These are phyloP conservation scores for Ormia ochracea DNA, from an alignment of 2,888 invertebrate species.

Conservation along the genomic window DNA sequence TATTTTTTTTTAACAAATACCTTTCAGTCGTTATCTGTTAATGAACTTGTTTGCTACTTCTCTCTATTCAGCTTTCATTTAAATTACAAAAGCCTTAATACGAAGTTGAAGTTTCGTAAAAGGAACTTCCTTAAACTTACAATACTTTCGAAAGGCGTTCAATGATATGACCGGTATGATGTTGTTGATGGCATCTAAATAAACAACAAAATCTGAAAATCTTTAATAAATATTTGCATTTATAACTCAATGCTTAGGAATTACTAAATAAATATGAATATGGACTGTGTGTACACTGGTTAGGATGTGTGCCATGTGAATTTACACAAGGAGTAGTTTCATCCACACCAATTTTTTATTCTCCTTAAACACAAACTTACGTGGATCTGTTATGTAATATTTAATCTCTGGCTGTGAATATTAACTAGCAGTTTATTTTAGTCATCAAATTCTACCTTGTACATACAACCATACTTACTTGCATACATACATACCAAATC, in stretches of 20 bases:
- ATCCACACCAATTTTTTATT: slow-evolving; percentile 42
- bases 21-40: slow-evolving; percentile 20
- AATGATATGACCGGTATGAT: slow-evolving; percentile 4
- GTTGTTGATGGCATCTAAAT: slow-evolving; percentile 52
- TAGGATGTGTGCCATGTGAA: background rate
- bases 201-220: slow-evolving; percentile 62
- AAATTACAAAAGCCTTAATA: slow-evolving; percentile 40
- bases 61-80: slow-evolving; percentile 56
- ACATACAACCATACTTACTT: background rate
- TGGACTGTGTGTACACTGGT: background rate
- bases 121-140: slow-evolving; percentile 19
- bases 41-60: slow-evolving; percentile 51
- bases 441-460: background rate
- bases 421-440: slow-evolving; percentile 39
- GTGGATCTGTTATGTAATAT: slow-evolving; percentile 5
- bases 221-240: slow-evolving; percentile 62
- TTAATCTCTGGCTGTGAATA: slow-evolving; percentile 50
- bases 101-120: background rate
- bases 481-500: background rate
- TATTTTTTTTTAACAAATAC: no score
- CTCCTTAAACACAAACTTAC: slow-evolving; percentile 11
- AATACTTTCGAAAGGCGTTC: slow-evolving; percentile 23
- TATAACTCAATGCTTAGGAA: background rate
- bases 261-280: background rate
- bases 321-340: slow-evolving; percentile 28